Conservation (phyloP, 2,113 vertebrate species). For the Aptenodytes forsteri region DNA sequence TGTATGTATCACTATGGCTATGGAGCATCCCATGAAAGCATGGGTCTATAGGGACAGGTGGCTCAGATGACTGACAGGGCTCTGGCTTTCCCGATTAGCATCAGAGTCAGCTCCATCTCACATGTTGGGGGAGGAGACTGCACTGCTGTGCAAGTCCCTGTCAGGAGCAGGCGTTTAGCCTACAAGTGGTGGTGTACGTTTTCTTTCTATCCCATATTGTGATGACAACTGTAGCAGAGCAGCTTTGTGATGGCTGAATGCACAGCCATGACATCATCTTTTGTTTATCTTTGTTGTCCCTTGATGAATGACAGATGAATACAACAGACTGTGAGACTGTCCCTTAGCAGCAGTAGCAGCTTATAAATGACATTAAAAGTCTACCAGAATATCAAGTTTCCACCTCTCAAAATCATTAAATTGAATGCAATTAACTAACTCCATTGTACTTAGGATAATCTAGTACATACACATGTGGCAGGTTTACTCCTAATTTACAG, state of each 20-base stretch:
- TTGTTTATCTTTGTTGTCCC: neutral
- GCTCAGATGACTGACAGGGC: neutral
- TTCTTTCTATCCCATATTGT: neutral
- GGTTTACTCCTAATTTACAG: neutral
- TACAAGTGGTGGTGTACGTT: neutral
- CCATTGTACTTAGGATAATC: neutral
- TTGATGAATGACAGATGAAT: neutral
- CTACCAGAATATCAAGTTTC: neutral
- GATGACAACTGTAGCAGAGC: neutral
- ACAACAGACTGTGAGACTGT: neutral
- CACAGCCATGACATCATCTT: neutral
- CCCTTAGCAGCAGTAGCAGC: neutral
- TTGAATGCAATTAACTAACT: neutral
- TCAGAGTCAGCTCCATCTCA: neutral
- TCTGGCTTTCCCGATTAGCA: neutral
- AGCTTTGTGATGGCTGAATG: neutral
- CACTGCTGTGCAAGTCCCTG: neutral
- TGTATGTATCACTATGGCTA: neutral
- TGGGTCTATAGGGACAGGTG: accelerated
- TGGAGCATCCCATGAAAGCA: neutral
- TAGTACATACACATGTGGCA: neutral
- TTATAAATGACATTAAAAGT: neutral
- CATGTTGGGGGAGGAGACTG: neutral
- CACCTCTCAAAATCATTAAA: neutral
- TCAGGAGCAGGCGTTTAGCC: neutral